Base-by-base conservation (phyloP, 1,140 invertebrate genomes). In the Listronotus bonariensis region DNA sequence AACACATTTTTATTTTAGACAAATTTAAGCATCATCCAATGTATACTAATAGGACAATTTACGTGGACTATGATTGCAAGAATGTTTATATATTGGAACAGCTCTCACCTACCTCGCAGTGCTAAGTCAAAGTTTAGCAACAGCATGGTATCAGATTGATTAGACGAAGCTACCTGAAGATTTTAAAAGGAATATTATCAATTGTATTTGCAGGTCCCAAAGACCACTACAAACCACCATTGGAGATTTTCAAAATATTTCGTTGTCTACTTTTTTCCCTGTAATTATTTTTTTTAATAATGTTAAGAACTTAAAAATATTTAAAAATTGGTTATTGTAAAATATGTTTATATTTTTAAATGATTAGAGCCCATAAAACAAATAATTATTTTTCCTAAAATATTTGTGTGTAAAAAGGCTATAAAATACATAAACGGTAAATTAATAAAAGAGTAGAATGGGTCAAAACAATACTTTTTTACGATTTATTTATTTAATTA, bases 11-110 rank as follows among this genome's bases (percentile, higher is more conserved):
- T 45, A 32, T 48, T 58, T 52, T 26, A 61, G 58, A 61, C 34
- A 15, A 61, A 51, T 17, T n/a, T 61, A 6, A 61, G 20, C 20
- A n/a, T 61, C 8, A 61, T 61, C 10, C 58, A 61, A 31, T 51
- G 45, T 15, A 40, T 61, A 11, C 11, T 61, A 9, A 9, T 61
- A 4, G 58, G 58, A 12, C 6, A 61, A 52, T 61, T 61, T 34
- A 15, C 41, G 8, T 52, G 18, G 9, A 61, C 46, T 10, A 10
- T 61, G 38, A 52, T 52, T 20, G 46, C 34, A 17, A 49, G 58
- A 17, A 17, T 61, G 7, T 61, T 41, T 32, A 52, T 61, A n/a
- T 61, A 61, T 18, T 61, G 18, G 10, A 51, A 42, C 34, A 61
- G 31, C 17, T 17, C 46, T n/a, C 0, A 61, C 18, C n/a, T 11